Evolutionary conservation across 64 coral and sea anemone species (phyloP).

Genomic region (Orbicella faveolata): DNA sequence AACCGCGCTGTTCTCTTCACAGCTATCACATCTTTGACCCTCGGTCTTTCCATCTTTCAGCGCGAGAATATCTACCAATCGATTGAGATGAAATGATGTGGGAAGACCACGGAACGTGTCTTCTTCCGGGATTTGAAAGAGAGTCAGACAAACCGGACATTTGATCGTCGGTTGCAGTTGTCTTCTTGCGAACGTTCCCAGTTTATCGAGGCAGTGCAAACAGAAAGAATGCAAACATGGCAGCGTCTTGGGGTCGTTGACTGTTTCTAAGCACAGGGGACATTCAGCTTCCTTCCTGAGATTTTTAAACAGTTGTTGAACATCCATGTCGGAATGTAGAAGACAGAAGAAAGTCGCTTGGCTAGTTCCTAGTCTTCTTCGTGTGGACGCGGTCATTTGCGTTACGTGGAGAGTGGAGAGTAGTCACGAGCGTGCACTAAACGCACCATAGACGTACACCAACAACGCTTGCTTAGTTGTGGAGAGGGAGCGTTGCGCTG

Average conservation of each 20-base stretch:
- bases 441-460: no score
- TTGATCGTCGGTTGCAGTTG: background rate
- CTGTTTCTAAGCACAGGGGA: background rate
- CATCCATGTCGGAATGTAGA: background rate
- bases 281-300: background rate
- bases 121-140: background rate
- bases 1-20: background rate
- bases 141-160: background rate
- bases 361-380: no score
- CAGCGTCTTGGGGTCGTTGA: background rate
- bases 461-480: no score
- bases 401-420: no score
- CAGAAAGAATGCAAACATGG: background rate
- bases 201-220: background rate
- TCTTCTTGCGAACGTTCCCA: background rate
- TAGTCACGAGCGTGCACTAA: no score
- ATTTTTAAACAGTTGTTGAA: conserved; percentile 3
- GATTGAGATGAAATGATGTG: background rate
- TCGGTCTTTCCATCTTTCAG: background rate
- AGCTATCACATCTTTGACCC: background rate
- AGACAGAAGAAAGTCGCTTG: no score
- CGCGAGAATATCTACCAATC: background rate
- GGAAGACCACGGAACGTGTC: background rate
- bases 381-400: no score
- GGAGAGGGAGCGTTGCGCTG: no score